phyloP scores from a whole-genome alignment of 2,113 vertebrate species.

The Elanoides forficatus region DNA sequence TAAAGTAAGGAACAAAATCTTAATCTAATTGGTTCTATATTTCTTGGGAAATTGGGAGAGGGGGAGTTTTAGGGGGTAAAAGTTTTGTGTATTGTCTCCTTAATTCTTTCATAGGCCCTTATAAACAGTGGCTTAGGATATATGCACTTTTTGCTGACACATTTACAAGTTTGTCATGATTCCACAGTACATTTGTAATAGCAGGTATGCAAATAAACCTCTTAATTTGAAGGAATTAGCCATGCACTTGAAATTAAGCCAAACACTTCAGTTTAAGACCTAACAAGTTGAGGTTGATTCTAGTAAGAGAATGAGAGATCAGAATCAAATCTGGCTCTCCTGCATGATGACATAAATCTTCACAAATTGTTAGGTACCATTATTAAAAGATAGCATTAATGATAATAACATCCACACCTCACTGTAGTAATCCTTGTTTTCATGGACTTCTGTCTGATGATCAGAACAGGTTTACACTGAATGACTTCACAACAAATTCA shows the following conservation, averaged over 20 bases:
- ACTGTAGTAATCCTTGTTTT: not conserved
- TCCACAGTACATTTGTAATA: not conserved
- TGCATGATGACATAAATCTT: not conserved
- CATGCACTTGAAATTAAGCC: not conserved
- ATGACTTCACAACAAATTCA: not conserved
- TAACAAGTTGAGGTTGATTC: not conserved
- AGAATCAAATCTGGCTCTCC: not conserved
- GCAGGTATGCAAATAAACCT: not conserved
- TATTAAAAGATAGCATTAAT: not conserved
- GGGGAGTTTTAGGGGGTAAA: not conserved
- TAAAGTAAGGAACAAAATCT: not conserved
- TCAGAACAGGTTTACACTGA: not conserved
- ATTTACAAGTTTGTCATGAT: not conserved
- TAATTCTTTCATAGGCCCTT: not conserved
- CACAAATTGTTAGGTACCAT: not conserved
- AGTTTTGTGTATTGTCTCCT: not conserved
- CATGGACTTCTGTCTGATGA: not conserved
- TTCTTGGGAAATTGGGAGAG: not conserved
- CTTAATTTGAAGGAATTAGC: not conserved
- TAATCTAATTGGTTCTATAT: not conserved
- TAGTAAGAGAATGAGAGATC: not conserved
- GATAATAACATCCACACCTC: not conserved
- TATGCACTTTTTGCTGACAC: not conserved
- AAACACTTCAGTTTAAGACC: not conserved
- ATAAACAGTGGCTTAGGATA: not conserved